Evolutionary conservation across 2,113 vertebrate species (phyloP), one percentile per base, ranked within the genome.

Genomic region (Oenanthe oenanthe): DNA sequence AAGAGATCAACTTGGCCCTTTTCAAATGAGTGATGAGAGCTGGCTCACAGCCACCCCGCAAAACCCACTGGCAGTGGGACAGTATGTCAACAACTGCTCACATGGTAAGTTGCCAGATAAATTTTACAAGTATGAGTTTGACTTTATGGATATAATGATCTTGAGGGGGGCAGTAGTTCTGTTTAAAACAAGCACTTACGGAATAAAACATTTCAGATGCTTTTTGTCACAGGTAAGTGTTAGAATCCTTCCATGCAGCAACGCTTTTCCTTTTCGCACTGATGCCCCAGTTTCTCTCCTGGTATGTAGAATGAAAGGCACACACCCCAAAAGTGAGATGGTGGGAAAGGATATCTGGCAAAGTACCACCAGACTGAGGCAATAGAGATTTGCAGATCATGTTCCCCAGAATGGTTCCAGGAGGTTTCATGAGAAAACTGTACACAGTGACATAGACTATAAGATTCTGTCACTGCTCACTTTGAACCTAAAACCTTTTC

Each of bases 11-110:
- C 40, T 99, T 12, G 99, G 99, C 36, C 99, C 99, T 53, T 98
- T 98, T 60, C 93, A 95, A 47, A 98, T 98, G 97, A 98, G 98
- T 38, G 99, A 99, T 84, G 96, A 93, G 93, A 98, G 98, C 60
- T 99, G 99, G 99, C 96, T 99, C 65, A 99, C 98, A 7, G 81
- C 96, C 57, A 93, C 80, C 61, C 97, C 94, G 4, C 94, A 92
- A 28, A 99, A 99, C 92, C 99, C 99, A 22, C 97, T 99, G 67
- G 98, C 98, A 2, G 94, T 99, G 62, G 99, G 99, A 60, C 99
- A 99, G 74, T 99, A 99, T 21, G 98, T 99, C 60, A 99, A 99
- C 98, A 99, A 99, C 94, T 99, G 99, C 95, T 99, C 99, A n/a
- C 98, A 97, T 48, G 98, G 98, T 98, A 97, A 84, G 98, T 94